phyloP scores from a whole-genome alignment of 2,797 vertebrate genomes.

The Urophycis tenuis region DNA sequence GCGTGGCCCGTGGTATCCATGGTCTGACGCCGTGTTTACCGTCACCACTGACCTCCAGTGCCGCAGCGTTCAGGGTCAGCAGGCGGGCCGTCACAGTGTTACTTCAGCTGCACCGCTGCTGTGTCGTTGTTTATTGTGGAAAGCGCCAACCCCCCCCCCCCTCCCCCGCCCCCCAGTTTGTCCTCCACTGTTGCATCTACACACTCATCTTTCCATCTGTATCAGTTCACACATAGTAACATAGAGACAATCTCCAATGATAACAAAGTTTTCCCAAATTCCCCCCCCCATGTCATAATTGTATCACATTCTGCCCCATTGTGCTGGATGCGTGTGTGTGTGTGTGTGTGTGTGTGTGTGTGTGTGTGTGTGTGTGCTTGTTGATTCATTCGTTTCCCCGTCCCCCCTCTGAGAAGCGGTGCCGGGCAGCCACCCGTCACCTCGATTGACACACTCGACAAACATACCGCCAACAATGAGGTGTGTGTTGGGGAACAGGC shows the following conservation, averaged over 20 bases:
- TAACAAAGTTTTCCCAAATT: neutral
- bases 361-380: too few species aligned
- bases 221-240: neutral
- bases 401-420: neutral
- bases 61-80: neutral
- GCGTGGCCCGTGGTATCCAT: too few species aligned
- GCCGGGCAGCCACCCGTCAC: neutral
- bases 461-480: constrained; percentile 91
- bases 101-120: constrained; percentile 5
- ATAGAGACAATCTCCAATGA: neutral
- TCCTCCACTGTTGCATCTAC: neutral
- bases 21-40: too few species aligned
- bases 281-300: neutral
- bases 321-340: neutral
- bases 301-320: too few species aligned
- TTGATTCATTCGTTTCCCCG: neutral
- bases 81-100: neutral
- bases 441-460: neutral
- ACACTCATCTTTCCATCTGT: neutral
- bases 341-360: too few species aligned
- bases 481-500: constrained; percentile 95
- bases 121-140: neutral
- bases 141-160: neutral
- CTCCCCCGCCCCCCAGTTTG: neutral
- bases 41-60: too few species aligned